Evolutionary conservation across 35 echinoderm and acorn worm species (phyloP).

Genomic region (Lytechinus pictus): DNA sequence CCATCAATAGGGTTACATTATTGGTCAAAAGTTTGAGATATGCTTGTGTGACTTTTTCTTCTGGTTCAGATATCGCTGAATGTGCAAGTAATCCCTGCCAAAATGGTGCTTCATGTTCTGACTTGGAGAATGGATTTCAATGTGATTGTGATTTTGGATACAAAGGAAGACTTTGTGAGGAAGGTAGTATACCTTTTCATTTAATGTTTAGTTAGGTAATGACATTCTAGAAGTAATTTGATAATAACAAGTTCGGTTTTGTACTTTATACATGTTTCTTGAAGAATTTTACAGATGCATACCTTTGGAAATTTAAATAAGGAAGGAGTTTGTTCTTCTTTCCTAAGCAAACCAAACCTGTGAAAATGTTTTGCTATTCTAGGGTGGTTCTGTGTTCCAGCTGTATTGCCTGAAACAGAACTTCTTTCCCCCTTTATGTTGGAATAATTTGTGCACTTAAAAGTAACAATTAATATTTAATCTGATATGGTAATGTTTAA

Average conservation of each 20-base stretch:
- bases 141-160: constrained; percentile 42
- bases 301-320: no score
- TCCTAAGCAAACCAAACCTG: no score
- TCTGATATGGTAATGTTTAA: no score
- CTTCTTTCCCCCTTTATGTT: neutral
- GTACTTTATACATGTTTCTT: no score
- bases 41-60: neutral
- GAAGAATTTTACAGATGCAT: no score
- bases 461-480: neutral
- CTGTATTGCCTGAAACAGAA: neutral
- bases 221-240: no score
- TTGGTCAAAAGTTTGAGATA: no score
- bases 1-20: no score
- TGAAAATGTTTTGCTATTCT: no score
- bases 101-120: constrained; percentile 49
- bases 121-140: constrained; percentile 14
- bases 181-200: neutral
- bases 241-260: no score
- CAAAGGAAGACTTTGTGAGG: constrained; percentile 31
- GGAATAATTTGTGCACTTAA: neutral
- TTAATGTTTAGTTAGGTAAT: neutral
- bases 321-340: no score
- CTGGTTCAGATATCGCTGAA: constrained; percentile 45
- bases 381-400: neutral
- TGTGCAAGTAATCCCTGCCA: constrained; percentile 52